These are phyloP conservation scores for Ornithoptera alexandrae DNA, from an alignment of 2,888 invertebrate species.

Conservation along the genomic window DNA sequence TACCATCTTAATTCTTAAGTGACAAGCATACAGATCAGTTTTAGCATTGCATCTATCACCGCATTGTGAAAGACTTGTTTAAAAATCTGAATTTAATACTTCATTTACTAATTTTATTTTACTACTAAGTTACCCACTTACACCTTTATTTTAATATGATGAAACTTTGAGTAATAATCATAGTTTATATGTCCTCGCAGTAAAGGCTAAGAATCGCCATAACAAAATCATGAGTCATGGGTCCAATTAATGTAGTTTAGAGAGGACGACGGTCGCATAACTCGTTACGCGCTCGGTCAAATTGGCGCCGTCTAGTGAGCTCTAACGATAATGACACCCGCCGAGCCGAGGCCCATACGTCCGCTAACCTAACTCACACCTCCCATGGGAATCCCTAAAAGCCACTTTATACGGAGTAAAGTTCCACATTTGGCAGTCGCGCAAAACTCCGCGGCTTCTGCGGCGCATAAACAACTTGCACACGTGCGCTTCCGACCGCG, in stretches of 20 bases:
- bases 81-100: no score
- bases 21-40: no score
- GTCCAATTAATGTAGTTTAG: constrained; percentile 64
- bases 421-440: constrained; percentile 70
- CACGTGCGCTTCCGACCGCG: constrained; percentile 67
- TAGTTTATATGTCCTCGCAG: constrained; percentile 24
- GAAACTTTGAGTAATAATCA: constrained; percentile 7
- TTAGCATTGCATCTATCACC: no score
- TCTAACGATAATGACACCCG: constrained; percentile 70
- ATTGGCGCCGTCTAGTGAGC: constrained; percentile 67
- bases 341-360: constrained; percentile 61
- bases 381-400: constrained; percentile 71
- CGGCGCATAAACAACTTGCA: constrained; percentile 75
- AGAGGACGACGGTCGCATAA: constrained; percentile 54
- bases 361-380: constrained; percentile 64
- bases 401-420: constrained; percentile 59
- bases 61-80: no score
- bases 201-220: constrained; percentile 42
- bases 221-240: constrained; percentile 53
- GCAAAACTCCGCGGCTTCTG: constrained; percentile 74
- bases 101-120: no score
- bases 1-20: no score
- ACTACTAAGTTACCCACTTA: no score
- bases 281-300: constrained; percentile 66
- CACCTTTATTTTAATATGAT: not conserved